phyloP scores from a whole-genome alignment of 1,140 invertebrate genomes.

The Ceratosolen solmsi region DNA sequence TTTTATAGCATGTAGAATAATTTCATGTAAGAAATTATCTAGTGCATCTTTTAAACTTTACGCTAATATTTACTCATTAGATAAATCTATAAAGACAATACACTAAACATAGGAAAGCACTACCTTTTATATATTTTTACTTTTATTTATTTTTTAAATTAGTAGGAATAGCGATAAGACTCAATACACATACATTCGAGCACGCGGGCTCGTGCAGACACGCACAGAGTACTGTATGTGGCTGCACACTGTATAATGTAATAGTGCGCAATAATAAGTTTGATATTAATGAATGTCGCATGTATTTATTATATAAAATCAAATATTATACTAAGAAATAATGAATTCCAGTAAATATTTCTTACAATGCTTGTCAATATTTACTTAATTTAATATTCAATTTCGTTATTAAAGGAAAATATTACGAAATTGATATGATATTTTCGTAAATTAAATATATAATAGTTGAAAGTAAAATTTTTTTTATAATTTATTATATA shows the following conservation, averaged over 20 bases:
- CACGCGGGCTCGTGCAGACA: too few species aligned
- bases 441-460: too few species aligned
- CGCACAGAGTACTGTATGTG: too few species aligned
- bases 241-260: too few species aligned
- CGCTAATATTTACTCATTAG: not conserved
- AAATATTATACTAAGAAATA: slow-evolving; percentile 13
- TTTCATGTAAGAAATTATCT: not conserved
- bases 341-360: slow-evolving; percentile 3
- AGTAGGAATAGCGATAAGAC: not conserved
- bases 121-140: not conserved
- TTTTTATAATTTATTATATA: too few species aligned
- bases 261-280: too few species aligned
- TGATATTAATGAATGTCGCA: not conserved
- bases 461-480: too few species aligned
- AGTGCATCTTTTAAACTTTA: not conserved
- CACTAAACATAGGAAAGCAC: not conserved
- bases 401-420: not conserved
- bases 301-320: not conserved
- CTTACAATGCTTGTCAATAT: not conserved
- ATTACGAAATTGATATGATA: not conserved
- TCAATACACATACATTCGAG: too few species aligned
- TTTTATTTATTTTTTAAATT: not conserved
- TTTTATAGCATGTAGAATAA: too few species aligned
- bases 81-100: not conserved
- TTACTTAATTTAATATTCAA: not conserved